A percentile compares a stretch with the other conserved stretches of the same genome.
These are phyloP conservation scores for Lepidurus arcticus DNA, from an alignment of 1,140 invertebrate species.

Conservation along the genomic window DNA sequence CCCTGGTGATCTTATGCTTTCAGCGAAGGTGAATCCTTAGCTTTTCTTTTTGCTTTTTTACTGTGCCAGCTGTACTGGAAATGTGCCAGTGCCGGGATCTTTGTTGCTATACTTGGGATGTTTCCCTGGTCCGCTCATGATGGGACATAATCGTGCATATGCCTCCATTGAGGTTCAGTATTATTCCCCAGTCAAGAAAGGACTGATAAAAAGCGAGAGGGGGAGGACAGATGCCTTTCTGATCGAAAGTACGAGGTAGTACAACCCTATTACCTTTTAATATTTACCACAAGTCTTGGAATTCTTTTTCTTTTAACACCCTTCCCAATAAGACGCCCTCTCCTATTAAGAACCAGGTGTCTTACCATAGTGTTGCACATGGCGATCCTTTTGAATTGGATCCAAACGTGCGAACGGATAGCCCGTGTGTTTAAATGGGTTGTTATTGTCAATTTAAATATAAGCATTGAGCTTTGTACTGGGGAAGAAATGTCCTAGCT, in stretches of 20 bases:
- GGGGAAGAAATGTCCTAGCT: too few relatives aligned
- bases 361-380: neutral
- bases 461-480: too few relatives aligned
- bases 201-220: neutral
- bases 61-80: too few relatives aligned
- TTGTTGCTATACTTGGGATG: too few relatives aligned
- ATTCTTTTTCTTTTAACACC: neutral
- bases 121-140: neutral
- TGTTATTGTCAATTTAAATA: too few relatives aligned
- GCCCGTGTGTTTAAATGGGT: too few relatives aligned
- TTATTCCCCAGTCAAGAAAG: neutral
- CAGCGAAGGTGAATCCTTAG: too few relatives aligned
- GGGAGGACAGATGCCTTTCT: neutral
- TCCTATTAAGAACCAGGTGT: neutral
- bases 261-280: neutral
- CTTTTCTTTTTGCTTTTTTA: too few relatives aligned
- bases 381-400: neutral
- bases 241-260: neutral
- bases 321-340: neutral
- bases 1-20: too few relatives aligned
- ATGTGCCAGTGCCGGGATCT: too few relatives aligned
- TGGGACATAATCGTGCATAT: constrained; percentile 7
- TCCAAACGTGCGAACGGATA: neutral
- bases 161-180: neutral
- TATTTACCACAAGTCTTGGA: neutral